Evolutionary conservation across 23 tunicate species (phyloP), one percentile per base, ranked within the genome.

Genomic region (Corella eumyota): DNA sequence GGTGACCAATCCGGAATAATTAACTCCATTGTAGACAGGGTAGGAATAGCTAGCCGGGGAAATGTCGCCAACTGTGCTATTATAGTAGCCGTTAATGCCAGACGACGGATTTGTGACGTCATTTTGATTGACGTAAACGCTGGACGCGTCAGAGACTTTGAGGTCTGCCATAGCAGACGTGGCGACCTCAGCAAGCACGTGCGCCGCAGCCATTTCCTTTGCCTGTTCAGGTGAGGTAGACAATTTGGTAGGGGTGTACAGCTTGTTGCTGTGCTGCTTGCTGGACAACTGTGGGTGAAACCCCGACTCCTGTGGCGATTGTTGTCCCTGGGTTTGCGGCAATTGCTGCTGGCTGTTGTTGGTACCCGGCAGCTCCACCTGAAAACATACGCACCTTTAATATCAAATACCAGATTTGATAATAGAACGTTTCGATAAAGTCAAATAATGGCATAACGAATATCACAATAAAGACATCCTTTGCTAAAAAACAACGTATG

Each of bases 241-340:
- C 96, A 88, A 88, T 88, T 88, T 88, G 96, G 96, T 88, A 88
- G 96, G 96, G 96, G 96, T 88, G 96, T 63, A 88, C 69, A 40
- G 86, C 64, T 30, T 67, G 67, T 58, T 64, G 54, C 29, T 73
- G 69, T 59, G 34, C 35, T 29, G 71, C 77, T 53, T 22, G 35
- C 47, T 34, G 49, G 69, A 78, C 55, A 37, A 69, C 64, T 34
- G 73, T 3, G 49, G 38, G 58, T 70, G 55, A 72, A 44, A 45
- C 47, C 29, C 56, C 62, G 63, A 51, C 51, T 34, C 63, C 77
- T 55, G 86, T 30, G 58, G 72, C 61, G 57, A 47, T 67, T 62
- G 72, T n/a, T 57, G 72, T 71, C 55, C 44, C 49, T 28, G 56
- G 71, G 36, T 30, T 59, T 31, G n/a, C 30, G 32, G 36, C 20